Evolutionary conservation across 2,113 vertebrate species (phyloP).

Genomic region (Oreotrochilus melanogaster): DNA sequence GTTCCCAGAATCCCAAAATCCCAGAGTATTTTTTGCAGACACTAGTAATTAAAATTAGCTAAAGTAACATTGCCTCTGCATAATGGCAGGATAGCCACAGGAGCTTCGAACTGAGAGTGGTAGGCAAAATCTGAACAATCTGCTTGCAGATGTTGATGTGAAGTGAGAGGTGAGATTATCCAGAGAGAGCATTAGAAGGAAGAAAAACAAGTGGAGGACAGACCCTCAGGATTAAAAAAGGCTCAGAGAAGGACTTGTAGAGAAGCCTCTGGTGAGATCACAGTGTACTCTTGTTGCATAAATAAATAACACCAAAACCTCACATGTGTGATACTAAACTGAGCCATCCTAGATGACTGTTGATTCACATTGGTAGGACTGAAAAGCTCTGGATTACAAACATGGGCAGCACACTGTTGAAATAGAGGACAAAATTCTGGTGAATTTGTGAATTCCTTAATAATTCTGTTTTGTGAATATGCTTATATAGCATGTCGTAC

Average conservation of each 20-base stretch:
- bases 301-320: background rate
- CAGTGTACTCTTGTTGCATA: background rate
- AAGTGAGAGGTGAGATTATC: background rate
- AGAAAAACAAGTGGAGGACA: background rate
- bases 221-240: background rate
- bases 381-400: background rate
- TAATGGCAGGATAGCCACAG: background rate
- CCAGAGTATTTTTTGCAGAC: background rate
- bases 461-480: background rate
- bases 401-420: background rate
- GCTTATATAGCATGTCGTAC: background rate
- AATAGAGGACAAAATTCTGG: background rate
- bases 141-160: background rate
- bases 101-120: background rate
- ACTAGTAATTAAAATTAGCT: slow-evolving; percentile 13
- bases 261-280: background rate
- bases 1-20: slow-evolving; percentile 30
- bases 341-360: background rate
- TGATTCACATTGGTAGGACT: background rate
- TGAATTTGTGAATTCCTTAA: background rate
- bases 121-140: background rate
- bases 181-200: background rate
- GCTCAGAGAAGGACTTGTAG: background rate
- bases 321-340: background rate
- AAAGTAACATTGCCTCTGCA: background rate